Base-by-base conservation (phyloP, 2,888 invertebrate genomes). In the Thyatira batis region DNA sequence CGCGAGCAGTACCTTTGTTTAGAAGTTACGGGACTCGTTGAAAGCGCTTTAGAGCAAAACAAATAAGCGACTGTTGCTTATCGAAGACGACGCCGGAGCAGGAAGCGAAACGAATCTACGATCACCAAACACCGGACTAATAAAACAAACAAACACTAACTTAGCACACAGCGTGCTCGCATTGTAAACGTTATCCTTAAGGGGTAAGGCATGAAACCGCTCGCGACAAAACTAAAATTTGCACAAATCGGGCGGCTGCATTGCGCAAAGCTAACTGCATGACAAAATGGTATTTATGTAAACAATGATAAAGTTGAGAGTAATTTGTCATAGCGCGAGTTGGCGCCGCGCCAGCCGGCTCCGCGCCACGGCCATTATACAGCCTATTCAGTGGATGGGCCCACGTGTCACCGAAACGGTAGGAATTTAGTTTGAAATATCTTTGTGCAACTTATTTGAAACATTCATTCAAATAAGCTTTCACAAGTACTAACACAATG, bases 81-180 rank as follows among this genome's bases (percentile, higher is more conserved):
- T 39, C 51, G 43, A 57, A 62, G 33, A 58, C 51, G 61, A 57
- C 53, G 49, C 39, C 59, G 51, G 53, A 54, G 53, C 56, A 56
- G 55, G 57, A 67, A 66, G 54, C 54, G 61, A 59, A 59, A 60
- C 61, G 57, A 58, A 63, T 56, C 61, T 62, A 61, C 69, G 54
- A 63, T 59, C 58, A 61, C 54, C 58, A 54, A 52, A 62, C 54
- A 60, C 33, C 30, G 39, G 20, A n/a, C 33, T 33, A 39, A 13
- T 13, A 60, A 52, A 58, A 61, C 59, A 61, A 61, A 60, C 57
- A 58, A 52, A 44, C 23, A 49, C 20, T 57, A 52, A 1, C 13
- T 53, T 43, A 25, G 45, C 20, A 2, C 3, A n/a, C 10, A 39
- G n/a, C 21, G 5, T 46, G 0, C 45, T 21, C 5, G 50, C 50